Conservation (phyloP, 2,113 vertebrate species). For the Atrichornis clamosus region DNA sequence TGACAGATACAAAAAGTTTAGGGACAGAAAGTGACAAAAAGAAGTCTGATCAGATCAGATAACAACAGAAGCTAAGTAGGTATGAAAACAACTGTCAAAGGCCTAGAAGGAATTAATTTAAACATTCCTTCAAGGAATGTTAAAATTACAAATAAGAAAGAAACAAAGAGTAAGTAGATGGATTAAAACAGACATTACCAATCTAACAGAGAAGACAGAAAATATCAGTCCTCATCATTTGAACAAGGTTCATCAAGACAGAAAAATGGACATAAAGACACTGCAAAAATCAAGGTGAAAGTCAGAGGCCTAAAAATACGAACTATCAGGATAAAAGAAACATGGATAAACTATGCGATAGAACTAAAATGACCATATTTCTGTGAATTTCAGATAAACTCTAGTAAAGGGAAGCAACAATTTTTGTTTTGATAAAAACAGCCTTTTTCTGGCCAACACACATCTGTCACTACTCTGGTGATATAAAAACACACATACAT, state of each 20-base stretch:
- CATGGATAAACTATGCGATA: not conserved
- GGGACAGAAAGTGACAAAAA: not conserved
- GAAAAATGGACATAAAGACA: not conserved
- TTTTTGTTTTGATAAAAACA: not conserved
- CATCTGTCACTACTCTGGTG: not conserved
- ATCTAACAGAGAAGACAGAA: not conserved
- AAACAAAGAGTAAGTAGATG: not conserved
- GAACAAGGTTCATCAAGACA: not conserved
- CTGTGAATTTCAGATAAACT: not conserved
- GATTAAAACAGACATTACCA: not conserved
- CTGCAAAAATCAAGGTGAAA: not conserved
- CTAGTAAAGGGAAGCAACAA: not conserved
- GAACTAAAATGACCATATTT: not conserved
- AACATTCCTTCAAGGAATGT: not conserved
- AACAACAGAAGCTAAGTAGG: not conserved
- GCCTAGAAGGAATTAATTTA: not conserved
- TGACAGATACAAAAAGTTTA: not conserved
- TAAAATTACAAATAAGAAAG: not conserved
- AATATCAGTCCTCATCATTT: not conserved
- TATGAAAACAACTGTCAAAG: not conserved
- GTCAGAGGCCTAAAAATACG: not conserved
- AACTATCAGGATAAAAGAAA: not conserved
- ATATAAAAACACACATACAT: not conserved
- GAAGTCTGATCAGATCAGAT: not conserved
- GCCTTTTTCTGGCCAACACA: not conserved